phyloP scores from a whole-genome alignment of 2,888 invertebrate species.

The Meiosimyza decipiens region DNA sequence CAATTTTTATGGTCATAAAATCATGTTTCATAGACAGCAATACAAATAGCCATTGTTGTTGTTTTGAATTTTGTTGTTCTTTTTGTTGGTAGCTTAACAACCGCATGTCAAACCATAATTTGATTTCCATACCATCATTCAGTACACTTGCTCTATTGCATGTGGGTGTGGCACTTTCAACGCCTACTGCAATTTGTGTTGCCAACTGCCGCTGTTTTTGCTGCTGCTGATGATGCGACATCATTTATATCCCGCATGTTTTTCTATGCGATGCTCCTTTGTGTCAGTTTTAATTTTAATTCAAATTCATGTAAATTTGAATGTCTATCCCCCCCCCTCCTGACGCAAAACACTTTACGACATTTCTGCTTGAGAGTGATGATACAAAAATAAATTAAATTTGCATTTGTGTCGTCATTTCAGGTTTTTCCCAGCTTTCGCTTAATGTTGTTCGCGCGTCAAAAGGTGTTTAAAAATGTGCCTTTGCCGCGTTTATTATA shows the following conservation, averaged over 20 bases:
- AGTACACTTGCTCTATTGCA: not conserved
- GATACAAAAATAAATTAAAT: slow-evolving; percentile 14
- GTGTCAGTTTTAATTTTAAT: slow-evolving; percentile 35
- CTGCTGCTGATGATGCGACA: not conserved
- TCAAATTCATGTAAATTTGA: slow-evolving; percentile 37
- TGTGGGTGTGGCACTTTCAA: not conserved
- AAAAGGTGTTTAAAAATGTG: not conserved
- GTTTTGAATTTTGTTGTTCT: slow-evolving; percentile 3
- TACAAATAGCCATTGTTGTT: slow-evolving; percentile 1
- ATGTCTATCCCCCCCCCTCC: not conserved
- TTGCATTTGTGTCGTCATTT: not conserved
- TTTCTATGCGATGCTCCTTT: not conserved
- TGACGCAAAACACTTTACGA: not conserved
- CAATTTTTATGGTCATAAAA: slow-evolving; percentile 17
- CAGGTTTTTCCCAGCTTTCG: not conserved
- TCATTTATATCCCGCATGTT: slow-evolving; percentile 9
- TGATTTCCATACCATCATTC: slow-evolving; percentile 8
- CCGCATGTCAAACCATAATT: slow-evolving; percentile 28
- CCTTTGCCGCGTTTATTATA: not conserved
- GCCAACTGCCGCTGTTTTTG: not conserved
- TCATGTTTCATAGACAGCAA: slow-evolving; percentile 15
- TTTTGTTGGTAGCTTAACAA: slow-evolving; percentile 6
- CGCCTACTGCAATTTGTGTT: slow-evolving; percentile 1
- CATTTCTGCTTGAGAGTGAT: not conserved
- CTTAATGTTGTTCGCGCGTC: too few species aligned